Percentiles rank a stretch among this genome's conserved stretches.
These are phyloP conservation scores for Agriopis leucophaearia DNA, from an alignment of 2,888 invertebrate genomes.

Conservation along the genomic window DNA sequence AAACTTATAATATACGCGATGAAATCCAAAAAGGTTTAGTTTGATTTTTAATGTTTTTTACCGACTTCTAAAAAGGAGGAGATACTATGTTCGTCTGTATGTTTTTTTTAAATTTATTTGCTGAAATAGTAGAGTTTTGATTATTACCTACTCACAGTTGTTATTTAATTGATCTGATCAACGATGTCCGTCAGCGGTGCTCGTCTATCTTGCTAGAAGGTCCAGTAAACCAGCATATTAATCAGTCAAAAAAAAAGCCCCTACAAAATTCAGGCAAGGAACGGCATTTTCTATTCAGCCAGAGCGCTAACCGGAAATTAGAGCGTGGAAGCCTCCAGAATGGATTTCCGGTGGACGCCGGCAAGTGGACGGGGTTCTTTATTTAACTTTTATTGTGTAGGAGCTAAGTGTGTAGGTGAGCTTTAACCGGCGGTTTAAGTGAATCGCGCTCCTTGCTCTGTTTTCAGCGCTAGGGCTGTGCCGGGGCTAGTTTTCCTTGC, in stretches of 20 bases:
- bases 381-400: slow-evolving; percentile 67
- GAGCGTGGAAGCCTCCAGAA: slow-evolving; percentile 64
- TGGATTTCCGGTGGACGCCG: slow-evolving; percentile 63
- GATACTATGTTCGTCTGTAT: no score
- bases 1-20: no score
- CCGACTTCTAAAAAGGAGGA: no score
- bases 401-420: slow-evolving; percentile 37
- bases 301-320: slow-evolving; percentile 65
- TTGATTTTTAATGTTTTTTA: no score
- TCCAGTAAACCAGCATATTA: slow-evolving; percentile 19
- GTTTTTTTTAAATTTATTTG: no score
- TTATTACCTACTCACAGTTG: no score
- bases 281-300: slow-evolving; percentile 54
- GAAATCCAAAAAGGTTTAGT: no score
- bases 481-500: neutral
- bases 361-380: slow-evolving; percentile 55
- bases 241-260: slow-evolving; percentile 37
- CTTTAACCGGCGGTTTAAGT: slow-evolving; percentile 48
- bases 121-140: no score
- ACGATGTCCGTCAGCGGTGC: no score
- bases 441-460: slow-evolving; percentile 29
- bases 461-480: slow-evolving; percentile 7
- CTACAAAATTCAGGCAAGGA: slow-evolving; percentile 45
- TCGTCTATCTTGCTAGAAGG: neutral
- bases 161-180: no score